Conservation (phyloP, 2,888 invertebrate species). For the Drosophila infuscata region DNA sequence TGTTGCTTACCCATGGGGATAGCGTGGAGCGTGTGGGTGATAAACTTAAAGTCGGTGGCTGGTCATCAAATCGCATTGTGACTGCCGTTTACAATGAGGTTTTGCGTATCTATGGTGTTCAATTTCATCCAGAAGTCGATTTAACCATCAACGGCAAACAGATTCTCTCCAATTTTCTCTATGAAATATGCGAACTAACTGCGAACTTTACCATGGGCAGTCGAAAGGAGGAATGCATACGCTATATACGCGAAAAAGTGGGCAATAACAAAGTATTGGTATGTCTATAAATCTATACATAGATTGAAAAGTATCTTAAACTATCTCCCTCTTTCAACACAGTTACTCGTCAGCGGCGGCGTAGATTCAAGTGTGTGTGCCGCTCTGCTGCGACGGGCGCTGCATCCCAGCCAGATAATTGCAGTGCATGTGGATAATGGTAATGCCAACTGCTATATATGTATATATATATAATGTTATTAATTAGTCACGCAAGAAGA, state of each 20-base stretch:
- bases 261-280: conserved; percentile 97
- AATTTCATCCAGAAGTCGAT: conserved; percentile 99
- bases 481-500: not conserved
- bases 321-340: conserved; percentile 18
- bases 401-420: conserved; percentile 95
- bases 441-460: conserved; percentile 62
- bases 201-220: conserved; percentile 95
- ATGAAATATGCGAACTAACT: conserved; percentile 94
- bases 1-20: conserved; percentile 98
- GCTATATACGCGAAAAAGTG: conserved; percentile 95
- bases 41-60: conserved; percentile 93
- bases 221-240: conserved; percentile 95
- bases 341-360: conserved; percentile 98
- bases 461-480: not conserved
- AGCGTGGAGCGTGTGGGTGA: conserved; percentile 96
- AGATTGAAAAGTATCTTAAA: not conserved
- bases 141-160: conserved; percentile 95
- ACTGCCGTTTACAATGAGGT: conserved; percentile 97
- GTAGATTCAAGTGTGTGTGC: conserved; percentile 99
- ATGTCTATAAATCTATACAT: conserved; percentile 83
- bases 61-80: conserved; percentile 91
- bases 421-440: conserved; percentile 99
- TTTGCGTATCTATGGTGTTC: conserved; percentile 96
- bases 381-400: conserved; percentile 95
- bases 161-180: conserved; percentile 98